phyloP scores from a whole-genome alignment of 35 echinoderm and acorn worm genomes.

The Eucidaris tribuloides region DNA sequence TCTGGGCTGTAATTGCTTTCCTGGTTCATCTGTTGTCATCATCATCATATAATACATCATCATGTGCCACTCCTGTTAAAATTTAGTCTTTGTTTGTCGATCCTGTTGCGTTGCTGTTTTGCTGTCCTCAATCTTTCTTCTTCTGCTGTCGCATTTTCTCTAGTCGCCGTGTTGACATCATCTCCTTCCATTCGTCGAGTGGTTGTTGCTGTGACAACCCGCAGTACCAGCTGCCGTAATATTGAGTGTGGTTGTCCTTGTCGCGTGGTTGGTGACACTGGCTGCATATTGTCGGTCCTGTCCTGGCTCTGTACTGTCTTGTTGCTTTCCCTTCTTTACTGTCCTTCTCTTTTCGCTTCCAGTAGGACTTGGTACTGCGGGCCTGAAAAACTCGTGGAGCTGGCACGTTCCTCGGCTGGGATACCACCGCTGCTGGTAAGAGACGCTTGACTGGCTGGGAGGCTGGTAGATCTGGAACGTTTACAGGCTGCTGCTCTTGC shows the following conservation, averaged over 20 bases:
- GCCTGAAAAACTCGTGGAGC: neutral
- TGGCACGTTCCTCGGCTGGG: neutral
- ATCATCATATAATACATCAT: neutral
- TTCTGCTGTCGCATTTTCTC: neutral
- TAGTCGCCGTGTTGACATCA: neutral
- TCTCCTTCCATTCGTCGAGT: neutral
- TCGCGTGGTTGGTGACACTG: neutral
- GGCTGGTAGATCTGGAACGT: too few relatives aligned
- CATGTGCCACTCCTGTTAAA: too few relatives aligned
- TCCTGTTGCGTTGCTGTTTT: too few relatives aligned
- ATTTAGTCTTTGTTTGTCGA: too few relatives aligned
- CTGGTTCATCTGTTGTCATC: neutral
- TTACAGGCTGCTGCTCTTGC: neutral
- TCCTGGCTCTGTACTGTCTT: neutral
- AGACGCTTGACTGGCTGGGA: neutral
- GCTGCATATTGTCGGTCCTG: neutral
- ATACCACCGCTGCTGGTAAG: neutral
- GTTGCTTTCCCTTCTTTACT: neutral
- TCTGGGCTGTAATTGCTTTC: neutral
- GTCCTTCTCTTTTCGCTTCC: neutral
- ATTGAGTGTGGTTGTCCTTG: neutral
- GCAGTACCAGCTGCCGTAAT: constrained; percentile 24
- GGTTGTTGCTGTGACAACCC: neutral
- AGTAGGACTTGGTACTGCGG: neutral
- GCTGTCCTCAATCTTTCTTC: neutral